Conservation (phyloP, 2,113 vertebrate species). For the Daubentonia madagascariensis region DNA sequence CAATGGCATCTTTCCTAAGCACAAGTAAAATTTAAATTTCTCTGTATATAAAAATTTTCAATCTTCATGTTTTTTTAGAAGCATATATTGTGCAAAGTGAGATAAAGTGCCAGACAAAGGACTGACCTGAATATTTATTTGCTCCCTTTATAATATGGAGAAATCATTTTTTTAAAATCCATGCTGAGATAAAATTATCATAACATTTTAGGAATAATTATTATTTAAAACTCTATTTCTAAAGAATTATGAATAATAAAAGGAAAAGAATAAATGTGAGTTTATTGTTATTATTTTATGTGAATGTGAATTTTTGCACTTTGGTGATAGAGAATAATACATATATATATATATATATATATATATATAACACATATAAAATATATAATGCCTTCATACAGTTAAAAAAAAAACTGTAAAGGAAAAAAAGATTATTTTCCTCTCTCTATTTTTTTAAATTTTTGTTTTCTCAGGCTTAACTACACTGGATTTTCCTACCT, state of each 20-base stretch:
- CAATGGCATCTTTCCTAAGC: not conserved
- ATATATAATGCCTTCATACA: not conserved
- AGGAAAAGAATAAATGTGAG: not conserved
- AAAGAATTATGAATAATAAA: conserved; percentile 37
- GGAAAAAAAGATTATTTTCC: not conserved
- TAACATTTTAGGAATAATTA: conserved; percentile 31
- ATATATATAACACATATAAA: too few relatives aligned
- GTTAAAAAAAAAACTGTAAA: not conserved
- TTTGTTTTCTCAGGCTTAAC: conserved; percentile 45
- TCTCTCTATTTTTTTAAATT: not conserved
- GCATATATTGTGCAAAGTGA: conserved; percentile 3
- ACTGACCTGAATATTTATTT: conserved; percentile 49
- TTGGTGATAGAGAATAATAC: not conserved
- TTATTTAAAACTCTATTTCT: conserved; percentile 38
- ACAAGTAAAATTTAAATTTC: conserved; percentile 27
- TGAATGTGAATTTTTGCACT: conserved; percentile 29
- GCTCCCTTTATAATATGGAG: not conserved
- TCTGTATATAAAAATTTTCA: conserved; percentile 20
- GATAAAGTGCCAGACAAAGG: conserved; percentile 21
- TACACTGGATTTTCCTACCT: conserved; percentile 59
- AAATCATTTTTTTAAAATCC: not conserved
- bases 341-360: too few relatives aligned
- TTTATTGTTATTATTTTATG: conserved; percentile 49
- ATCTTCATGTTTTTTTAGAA: conserved; percentile 37
- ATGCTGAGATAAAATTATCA: not conserved